Percentiles rank a stretch among this genome's conserved stretches.
Conservation (phyloP, 2,888 invertebrate species). For the Asteroscopus sphinx region DNA sequence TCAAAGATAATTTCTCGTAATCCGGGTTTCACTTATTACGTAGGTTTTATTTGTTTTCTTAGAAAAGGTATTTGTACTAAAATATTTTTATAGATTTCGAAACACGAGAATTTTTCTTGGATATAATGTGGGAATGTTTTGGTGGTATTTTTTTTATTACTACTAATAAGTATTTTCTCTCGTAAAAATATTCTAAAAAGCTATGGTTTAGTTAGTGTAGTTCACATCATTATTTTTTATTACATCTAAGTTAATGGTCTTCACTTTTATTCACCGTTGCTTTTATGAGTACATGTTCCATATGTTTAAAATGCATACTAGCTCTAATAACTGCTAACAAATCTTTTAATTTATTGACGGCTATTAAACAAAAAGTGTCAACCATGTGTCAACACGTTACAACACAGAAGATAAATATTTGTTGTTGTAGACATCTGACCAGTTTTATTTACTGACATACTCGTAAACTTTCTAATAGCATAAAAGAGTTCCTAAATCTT, state of each 20-base stretch:
- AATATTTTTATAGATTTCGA: background rate
- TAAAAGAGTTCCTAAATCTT: background rate
- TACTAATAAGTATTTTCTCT: background rate
- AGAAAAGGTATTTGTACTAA: background rate
- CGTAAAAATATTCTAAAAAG: conserved; percentile 2
- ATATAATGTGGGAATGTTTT: conserved; percentile 7
- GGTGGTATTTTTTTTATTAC: background rate
- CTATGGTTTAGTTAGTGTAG: background rate
- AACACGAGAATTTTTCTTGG: background rate
- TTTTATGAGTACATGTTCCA: background rate
- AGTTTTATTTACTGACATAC: background rate
- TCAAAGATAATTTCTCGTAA: conserved; percentile 17
- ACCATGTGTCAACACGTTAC: conserved; percentile 11
- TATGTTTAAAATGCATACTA: background rate
- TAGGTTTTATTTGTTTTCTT: conserved; percentile 14
- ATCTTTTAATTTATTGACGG: background rate
- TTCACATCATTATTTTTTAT: conserved; percentile 21
- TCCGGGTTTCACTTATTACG: conserved; percentile 45
- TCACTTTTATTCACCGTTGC: background rate
- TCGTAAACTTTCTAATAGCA: conserved; percentile 6
- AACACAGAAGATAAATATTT: no score
- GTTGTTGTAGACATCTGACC: background rate
- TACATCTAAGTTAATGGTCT: background rate
- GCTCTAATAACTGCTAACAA: background rate
- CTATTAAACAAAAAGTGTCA: conserved; percentile 7